Base-by-base conservation (phyloP, 92 coral and sea anemone genomes). In the Umimayanthus kanabou region DNA sequence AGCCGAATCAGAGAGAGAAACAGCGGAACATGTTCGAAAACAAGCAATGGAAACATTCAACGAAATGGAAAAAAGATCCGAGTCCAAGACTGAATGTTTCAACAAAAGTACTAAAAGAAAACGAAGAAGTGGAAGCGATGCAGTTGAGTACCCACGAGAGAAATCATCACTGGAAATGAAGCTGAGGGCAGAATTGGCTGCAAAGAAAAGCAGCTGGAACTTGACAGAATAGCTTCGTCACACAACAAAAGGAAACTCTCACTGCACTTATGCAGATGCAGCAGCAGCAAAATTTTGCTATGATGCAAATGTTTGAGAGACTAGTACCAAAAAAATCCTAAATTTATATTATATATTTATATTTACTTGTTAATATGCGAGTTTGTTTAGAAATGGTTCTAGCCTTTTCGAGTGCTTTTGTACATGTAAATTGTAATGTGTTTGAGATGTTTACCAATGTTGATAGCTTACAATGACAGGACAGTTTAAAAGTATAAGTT, bases 81-180 rank as follows among this genome's bases (percentile, higher is more conserved):
- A 77, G 58, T 14, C 28, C 30, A 22, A 77, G 28, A 43, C 10
- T 7, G 50, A 8, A 47, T 7, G 11, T 11, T 55, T 76, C 5
- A 64, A 20, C 39, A 39, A 6, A 30, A 18, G 61, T 29, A 75
- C 40, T 25, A 85, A 85, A 74, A 70, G 89, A 57, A 85, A 85
- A 82, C 85, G 86, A 80, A 79, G 74, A 47, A 80, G 86, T 69
- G 84, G 79, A 30, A 43, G 79, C 65, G 80, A 80, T 71, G 86
- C 57, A 9, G 80, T 80, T 53, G 72, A 87, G 25, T 87, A 87
- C 77, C 69, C 66, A 29, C 43, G 76, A 30, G 90, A 79, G 53
- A 79, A 67, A 65, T 81, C 90, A 6, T 55, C 81, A 33, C 69
- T 20, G 45, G 84, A 70, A 8, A 47, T 47, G 11, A 47, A 11